phyloP scores from a whole-genome alignment of 2,113 vertebrate species.

The Falco punctatus region DNA sequence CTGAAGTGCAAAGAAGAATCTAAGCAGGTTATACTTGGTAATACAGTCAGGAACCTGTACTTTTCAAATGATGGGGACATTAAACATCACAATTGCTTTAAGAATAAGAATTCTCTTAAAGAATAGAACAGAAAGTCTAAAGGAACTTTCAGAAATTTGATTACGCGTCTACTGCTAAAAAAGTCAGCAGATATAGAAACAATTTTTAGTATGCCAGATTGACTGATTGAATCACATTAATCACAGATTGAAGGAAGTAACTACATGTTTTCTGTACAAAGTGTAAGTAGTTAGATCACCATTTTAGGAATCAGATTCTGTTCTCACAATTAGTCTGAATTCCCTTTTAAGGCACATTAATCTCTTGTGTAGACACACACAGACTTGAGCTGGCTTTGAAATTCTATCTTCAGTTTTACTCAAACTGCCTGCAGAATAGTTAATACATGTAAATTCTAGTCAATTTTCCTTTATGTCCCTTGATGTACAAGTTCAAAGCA shows the following conservation, averaged over 20 bases:
- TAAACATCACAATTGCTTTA: neutral
- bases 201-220: neutral
- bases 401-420: neutral
- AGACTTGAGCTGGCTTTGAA: neutral
- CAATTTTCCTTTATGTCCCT: neutral
- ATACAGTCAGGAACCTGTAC: neutral
- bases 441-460: neutral
- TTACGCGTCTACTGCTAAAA: neutral
- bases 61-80: neutral
- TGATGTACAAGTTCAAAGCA: neutral
- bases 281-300: neutral
- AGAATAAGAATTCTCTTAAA: neutral
- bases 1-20: neutral
- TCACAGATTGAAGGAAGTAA: neutral
- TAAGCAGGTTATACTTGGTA: neutral
- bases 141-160: neutral
- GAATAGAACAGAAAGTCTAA: neutral
- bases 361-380: neutral
- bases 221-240: neutral
- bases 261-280: neutral
- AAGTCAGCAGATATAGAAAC: neutral
- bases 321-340: neutral
- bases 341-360: neutral
- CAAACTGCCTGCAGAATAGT: neutral
- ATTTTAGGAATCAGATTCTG: neutral